Conservation (phyloP, 2,888 invertebrate species). For the Cantharis rufa region DNA sequence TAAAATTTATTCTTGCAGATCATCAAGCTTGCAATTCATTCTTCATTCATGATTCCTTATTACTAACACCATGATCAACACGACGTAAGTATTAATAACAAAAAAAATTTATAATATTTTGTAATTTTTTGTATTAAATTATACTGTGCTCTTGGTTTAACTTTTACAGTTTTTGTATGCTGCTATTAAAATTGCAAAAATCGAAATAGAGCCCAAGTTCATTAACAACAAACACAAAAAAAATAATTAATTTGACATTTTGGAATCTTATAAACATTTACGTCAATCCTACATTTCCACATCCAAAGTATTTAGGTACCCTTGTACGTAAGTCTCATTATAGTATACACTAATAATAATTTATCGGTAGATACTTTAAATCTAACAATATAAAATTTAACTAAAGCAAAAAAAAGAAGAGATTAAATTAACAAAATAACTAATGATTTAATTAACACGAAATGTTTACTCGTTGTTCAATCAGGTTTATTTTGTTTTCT, state of each 20-base stretch:
- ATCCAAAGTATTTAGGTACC: background rate
- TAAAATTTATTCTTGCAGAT: too few relatives aligned
- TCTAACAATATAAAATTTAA: too few relatives aligned
- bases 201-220: background rate
- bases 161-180: too few relatives aligned
- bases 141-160: too few relatives aligned
- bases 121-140: too few relatives aligned
- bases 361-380: background rate
- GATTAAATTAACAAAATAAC: background rate
- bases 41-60: too few relatives aligned
- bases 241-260: background rate
- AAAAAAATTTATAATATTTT: too few relatives aligned
- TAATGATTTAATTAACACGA: background rate
- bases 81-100: too few relatives aligned
- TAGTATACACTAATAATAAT: background rate
- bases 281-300: background rate
- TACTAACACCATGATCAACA: too few relatives aligned
- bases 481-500: background rate
- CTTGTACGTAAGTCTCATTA: background rate
- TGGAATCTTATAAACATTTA: background rate
- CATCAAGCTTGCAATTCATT: too few relatives aligned
- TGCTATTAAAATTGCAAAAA: too few relatives aligned
- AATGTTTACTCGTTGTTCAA: background rate
- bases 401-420: background rate
- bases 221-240: background rate